Evolutionary conservation across 2,113 vertebrate species (phyloP), one percentile per base, ranked within the genome.

Genomic region (Vidua chalybeata): DNA sequence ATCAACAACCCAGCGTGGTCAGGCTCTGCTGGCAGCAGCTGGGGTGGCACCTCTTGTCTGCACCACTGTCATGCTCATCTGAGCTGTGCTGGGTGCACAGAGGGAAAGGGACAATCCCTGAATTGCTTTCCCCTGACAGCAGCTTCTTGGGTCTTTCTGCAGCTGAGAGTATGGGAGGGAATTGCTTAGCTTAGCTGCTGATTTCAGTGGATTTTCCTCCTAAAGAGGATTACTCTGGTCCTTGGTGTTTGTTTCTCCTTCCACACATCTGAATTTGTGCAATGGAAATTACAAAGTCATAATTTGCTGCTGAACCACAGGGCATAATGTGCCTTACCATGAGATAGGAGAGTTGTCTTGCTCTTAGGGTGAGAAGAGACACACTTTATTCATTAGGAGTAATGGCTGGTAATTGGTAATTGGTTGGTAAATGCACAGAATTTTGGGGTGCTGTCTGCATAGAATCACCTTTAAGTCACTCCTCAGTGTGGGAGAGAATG

Each of bases 1-100:
- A 21, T 6, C 2, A 54, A 4, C 6, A n/a, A 0, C 0, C 2
- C 28, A 14, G 31, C 5, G 8, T 37, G 26, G 8, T 7, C 54
- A 39, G 63, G 39, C 19, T 89, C 39, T 64, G 0, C 35, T 48
- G 49, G 63, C 30, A 30, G 8, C 12, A 7, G 2, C 6, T 15
- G 21, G 64, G 39, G 15, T 15, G 37, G 23, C 5, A 11, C 5
- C 19, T 77, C 9, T 59, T 7, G 21, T 33, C 31, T 43, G 1
- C 9, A 19, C 33, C 28, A 1, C 26, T 64, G 21, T 4, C 30
- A 4, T 13, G 30, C 13, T 58, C 10, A 9, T 7, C 33, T 48
- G 69, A 33, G 22, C 1, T 2, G 6, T 56, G 30, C 21, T 76
- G 68, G 26, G 16, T 30, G 18, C 13, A 14, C 5, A 6, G 35